These are phyloP conservation scores for Tor tambroides DNA, from an alignment of 2,113 vertebrate species.

Conservation along the genomic window DNA sequence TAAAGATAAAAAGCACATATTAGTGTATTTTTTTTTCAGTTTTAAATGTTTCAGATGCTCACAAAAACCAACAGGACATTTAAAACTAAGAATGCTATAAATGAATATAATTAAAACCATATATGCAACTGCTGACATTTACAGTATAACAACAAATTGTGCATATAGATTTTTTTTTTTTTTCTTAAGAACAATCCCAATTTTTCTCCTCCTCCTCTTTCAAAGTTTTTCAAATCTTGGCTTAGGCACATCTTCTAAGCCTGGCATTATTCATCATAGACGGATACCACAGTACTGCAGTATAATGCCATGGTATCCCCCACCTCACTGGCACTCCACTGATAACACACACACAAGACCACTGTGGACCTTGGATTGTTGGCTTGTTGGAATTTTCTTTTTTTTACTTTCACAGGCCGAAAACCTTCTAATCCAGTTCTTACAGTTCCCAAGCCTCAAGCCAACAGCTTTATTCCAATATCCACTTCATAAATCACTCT, in stretches of 20 bases:
- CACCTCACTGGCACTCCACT: constrained; percentile 55
- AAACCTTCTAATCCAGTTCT: constrained; percentile 55
- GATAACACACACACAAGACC: constrained; percentile 57
- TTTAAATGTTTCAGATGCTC: neutral
- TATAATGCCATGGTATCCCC: constrained; percentile 54
- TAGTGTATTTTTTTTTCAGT: neutral
- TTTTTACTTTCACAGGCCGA: constrained; percentile 39
- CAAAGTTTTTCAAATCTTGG: constrained; percentile 48
- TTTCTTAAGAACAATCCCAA: constrained; percentile 15
- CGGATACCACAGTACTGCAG: neutral
- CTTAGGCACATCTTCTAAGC: constrained; percentile 42
- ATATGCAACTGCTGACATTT: neutral
- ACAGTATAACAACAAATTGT: neutral
- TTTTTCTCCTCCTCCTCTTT: neutral
- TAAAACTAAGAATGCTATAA: neutral
- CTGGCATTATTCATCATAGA: constrained; percentile 37
- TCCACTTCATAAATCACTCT: constrained; percentile 2
- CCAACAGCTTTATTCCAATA: constrained; percentile 43
- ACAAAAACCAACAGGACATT: neutral
- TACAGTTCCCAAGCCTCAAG: constrained; percentile 41
- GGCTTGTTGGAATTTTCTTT: constrained; percentile 47
- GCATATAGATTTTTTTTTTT: neutral
- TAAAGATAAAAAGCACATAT: too few relatives aligned
- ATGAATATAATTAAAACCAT: neutral
- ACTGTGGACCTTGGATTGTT: constrained; percentile 55